These are phyloP conservation scores for Aspidoscelis tigris DNA, from an alignment of 2,113 vertebrate genomes.

Conservation along the genomic window DNA sequence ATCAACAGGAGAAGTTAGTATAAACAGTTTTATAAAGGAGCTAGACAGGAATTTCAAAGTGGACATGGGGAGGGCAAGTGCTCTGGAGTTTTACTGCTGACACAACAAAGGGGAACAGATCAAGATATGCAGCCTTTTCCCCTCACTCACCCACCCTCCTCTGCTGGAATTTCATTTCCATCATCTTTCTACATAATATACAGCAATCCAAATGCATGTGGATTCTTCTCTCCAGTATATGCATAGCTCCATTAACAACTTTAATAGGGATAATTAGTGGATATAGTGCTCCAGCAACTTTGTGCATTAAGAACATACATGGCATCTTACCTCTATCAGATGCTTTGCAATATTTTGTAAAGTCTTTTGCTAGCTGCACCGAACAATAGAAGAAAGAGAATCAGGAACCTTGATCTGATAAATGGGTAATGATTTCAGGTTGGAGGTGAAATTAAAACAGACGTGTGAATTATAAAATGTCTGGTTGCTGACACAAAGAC, in stretches of 20 bases:
- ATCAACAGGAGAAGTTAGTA: slow-evolving; percentile 47
- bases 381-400: neutral
- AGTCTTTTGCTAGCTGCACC: neutral
- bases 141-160: neutral
- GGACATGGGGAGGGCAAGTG: slow-evolving; percentile 1
- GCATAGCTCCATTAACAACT: slow-evolving; percentile 42
- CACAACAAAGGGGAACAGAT: slow-evolving; percentile 22
- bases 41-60: slow-evolving; percentile 43
- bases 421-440: neutral
- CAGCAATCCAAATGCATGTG: slow-evolving; percentile 9
- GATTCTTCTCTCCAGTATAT: slow-evolving; percentile 16
- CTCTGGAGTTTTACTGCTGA: slow-evolving; percentile 40
- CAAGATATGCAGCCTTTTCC: slow-evolving; percentile 34
- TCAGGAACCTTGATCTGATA: neutral
- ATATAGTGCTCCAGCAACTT: neutral
- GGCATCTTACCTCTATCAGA: no score
- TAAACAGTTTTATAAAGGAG: slow-evolving; percentile 44
- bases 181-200: neutral
- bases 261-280: slow-evolving; percentile 39
- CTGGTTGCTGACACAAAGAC: no score
- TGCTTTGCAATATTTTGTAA: neutral
- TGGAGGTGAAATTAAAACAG: no score
- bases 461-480: no score
- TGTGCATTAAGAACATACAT: neutral
- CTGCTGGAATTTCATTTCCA: slow-evolving; percentile 31